phyloP scores from a whole-genome alignment of 2,888 invertebrate species.

The Tubulanus polymorphus region DNA sequence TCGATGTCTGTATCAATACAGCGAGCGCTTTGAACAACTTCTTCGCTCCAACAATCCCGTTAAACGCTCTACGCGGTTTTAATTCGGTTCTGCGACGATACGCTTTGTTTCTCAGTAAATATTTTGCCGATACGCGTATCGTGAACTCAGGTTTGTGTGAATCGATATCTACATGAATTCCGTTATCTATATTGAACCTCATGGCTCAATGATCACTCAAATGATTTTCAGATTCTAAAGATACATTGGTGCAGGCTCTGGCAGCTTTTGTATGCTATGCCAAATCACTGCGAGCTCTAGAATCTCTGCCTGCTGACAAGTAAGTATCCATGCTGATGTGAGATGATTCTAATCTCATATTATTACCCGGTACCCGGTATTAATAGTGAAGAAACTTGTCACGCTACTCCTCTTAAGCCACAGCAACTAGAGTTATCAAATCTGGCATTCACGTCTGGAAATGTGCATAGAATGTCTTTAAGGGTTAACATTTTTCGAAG shows the following conservation, averaged over 20 bases:
- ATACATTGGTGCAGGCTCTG: slow-evolving; percentile 71
- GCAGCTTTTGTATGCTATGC: slow-evolving; percentile 74
- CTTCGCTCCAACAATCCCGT: slow-evolving; percentile 64
- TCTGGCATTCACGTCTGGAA: too few species aligned
- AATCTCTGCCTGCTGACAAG: slow-evolving; percentile 64
- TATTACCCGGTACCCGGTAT: too few species aligned
- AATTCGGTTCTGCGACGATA: slow-evolving; percentile 55
- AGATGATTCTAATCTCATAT: too few species aligned
- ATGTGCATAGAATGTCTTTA: background rate
- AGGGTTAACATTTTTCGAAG: background rate
- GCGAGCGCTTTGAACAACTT: slow-evolving; percentile 64
- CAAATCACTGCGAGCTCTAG: slow-evolving; percentile 68
- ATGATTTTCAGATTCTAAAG: slow-evolving; percentile 64
- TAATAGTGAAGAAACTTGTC: too few species aligned
- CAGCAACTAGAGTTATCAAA: too few species aligned
- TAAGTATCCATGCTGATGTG: too few species aligned
- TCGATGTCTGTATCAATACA: slow-evolving; percentile 65
- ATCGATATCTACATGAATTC: too few species aligned
- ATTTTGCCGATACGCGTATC: slow-evolving; percentile 72
- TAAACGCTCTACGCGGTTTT: slow-evolving; percentile 59
- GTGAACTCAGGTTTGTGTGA: slow-evolving; percentile 55
- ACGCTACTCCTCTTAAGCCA: too few species aligned
- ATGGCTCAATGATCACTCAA: too few species aligned
- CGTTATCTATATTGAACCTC: too few species aligned
- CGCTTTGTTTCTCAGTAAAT: slow-evolving; percentile 70